Conservation (phyloP, 35 echinoderm and acorn worm species). For the Ophioderma brevispina region DNA sequence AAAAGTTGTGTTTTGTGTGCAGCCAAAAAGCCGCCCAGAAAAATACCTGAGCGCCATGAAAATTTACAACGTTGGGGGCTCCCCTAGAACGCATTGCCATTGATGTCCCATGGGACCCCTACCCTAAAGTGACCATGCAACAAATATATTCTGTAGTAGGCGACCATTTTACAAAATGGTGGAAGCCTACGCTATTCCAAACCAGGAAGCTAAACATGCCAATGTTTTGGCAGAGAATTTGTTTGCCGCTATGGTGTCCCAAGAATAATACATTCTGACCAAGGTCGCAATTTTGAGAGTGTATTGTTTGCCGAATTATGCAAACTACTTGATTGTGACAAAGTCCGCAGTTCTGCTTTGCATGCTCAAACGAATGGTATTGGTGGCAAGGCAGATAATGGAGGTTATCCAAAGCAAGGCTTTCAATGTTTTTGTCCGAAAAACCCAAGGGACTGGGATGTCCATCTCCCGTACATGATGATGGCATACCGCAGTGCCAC, state of each 20-base stretch:
- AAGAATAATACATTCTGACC: slow-evolving; percentile 47
- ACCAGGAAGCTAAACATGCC: slow-evolving; percentile 44
- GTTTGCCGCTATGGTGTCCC: slow-evolving; percentile 54
- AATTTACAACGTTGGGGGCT: slow-evolving; percentile 24
- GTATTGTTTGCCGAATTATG: slow-evolving; percentile 59
- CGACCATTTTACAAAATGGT: slow-evolving; percentile 72
- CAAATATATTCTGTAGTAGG: slow-evolving; percentile 42
- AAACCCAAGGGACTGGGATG: slow-evolving; percentile 59
- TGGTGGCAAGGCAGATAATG: slow-evolving; percentile 61
- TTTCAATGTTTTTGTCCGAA: slow-evolving; percentile 56
- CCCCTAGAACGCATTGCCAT: slow-evolving; percentile 64
- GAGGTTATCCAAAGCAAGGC: slow-evolving; percentile 42
- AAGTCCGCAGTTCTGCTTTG: slow-evolving; percentile 46
- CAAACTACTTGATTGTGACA: slow-evolving; percentile 34
- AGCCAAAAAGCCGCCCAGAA: slow-evolving; percentile 1
- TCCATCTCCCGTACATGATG: slow-evolving; percentile 39
- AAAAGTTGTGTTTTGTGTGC: slow-evolving; percentile 28
- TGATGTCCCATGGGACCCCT: slow-evolving; percentile 51
- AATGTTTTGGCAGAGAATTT: slow-evolving; percentile 18
- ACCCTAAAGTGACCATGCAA: slow-evolving; percentile 15
- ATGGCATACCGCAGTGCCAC: slow-evolving; percentile 47
- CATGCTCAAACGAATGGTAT: slow-evolving; percentile 64
- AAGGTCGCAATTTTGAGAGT: slow-evolving; percentile 65
- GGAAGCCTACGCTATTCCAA: slow-evolving; percentile 49
- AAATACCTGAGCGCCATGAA: neutral